Evolutionary conservation across 2,797 vertebrate species (phyloP), one percentile per base, ranked within the genome.

Genomic region (Crocidura indochinensis): DNA sequence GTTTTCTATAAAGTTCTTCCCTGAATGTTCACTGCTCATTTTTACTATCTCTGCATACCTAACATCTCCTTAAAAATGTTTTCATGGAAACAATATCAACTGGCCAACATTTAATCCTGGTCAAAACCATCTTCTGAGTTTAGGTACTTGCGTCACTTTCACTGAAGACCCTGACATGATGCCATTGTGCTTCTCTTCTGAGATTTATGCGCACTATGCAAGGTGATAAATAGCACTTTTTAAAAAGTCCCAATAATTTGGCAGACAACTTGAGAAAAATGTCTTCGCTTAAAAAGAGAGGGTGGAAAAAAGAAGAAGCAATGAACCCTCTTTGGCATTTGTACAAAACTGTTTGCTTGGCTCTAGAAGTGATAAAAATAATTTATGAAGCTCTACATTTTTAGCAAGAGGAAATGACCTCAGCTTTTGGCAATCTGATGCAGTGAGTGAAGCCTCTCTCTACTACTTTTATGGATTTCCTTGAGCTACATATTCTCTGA

Each of bases 371-470:
- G 97, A 97, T 97, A 97, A 98, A 98, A 97, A 97, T 97, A 98
- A 98, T 98, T 97, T 97, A 98, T 97, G 92, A 95, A 96, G 93
- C 92, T 97, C 94, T 71, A 92, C 95, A 94, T 97, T 96, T 97
- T 97, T 97, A 97, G 95, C 95, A 97, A 97, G 96, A 98, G 98
- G 97, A 98, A 98, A 97, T 98, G 94, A 98, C 96, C 96, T 98
- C 97, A 98, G 96, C 94, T 97, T 96, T 97, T 97, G 97, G 97
- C 97, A 97, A 96, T 95, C 91, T 90, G 88, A 94, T 93, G 93
- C 97, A 98, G 97, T 96, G 97, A 97, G 97, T 87, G 93, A 97
- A 97, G 97, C 97, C 96, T 96, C 97, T 97, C 97, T 97, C 97
- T 95, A 94, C 96, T 96, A 96, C 97, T 96, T 97, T 98, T 97